Conservation (phyloP, 2,113 vertebrate species). For the Okapia johnstoni region DNA sequence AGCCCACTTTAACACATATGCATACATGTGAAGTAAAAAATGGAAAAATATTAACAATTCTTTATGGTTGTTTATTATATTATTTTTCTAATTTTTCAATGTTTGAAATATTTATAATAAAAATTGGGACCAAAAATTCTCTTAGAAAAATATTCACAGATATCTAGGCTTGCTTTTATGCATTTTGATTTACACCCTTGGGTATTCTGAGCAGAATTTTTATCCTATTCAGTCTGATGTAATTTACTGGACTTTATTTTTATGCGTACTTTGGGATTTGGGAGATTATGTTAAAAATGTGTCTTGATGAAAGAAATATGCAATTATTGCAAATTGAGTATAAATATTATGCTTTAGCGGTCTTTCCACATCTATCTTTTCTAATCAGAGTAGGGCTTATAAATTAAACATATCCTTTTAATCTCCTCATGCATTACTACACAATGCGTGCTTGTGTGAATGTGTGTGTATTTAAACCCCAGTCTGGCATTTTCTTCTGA, state of each 20-base stretch:
- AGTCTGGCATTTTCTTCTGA: constrained; percentile 14
- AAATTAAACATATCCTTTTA: constrained; percentile 66
- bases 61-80: neutral
- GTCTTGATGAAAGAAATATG: constrained; percentile 53
- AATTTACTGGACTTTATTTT: constrained; percentile 32
- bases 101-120: constrained; percentile 21
- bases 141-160: constrained; percentile 20
- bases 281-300: constrained; percentile 53
- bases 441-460: neutral
- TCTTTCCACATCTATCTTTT: constrained; percentile 51
- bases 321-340: constrained; percentile 61
- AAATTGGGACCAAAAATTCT: neutral
- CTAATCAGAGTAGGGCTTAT: constrained; percentile 60
- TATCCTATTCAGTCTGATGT: neutral
- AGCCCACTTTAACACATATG: neutral
- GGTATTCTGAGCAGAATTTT: neutral
- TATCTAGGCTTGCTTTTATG: neutral
- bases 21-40: neutral
- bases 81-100: neutral
- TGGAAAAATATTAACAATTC: neutral
- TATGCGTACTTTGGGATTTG: constrained; percentile 25
- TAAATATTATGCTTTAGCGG: constrained; percentile 39
- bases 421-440: constrained; percentile 19
- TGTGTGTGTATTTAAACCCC: neutral
- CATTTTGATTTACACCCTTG: constrained; percentile 11